Evolutionary conservation across 2,888 invertebrate species (phyloP), one percentile per base, ranked within the genome.

Genomic region (Isoperla grammatica): DNA sequence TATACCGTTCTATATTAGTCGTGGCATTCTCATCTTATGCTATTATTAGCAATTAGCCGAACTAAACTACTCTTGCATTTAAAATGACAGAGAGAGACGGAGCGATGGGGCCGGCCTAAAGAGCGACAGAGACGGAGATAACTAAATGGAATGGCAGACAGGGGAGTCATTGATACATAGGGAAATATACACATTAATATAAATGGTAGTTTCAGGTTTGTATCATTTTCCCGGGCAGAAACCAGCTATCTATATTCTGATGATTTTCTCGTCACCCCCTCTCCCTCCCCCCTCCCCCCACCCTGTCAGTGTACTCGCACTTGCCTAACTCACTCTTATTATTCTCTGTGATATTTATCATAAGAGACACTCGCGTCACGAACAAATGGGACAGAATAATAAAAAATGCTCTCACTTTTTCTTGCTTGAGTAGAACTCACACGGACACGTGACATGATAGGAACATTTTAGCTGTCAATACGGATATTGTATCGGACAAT

Each of bases 161-260:
- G 54, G 65, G 64, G 64, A 64, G 59, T 59, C 65, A 65, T 65
- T 65, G 65, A 65, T 65, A 65, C 65, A 64, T 65, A 63, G 64
- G 62, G 64, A 65, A 64, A 65, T 65, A 65, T 65, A 63, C 64
- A 64, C 65, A 65, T 65, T 65, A 65, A 65, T 65, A 65, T 65
- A 65, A 65, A 65, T 64, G 64, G 65, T 65, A 37, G 53, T 53
- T 53, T 53, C 45, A 17, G 45, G 45, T n/a, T 17, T 45, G 45
- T 45, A 45, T 17, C 45, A 45, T 45, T 29, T 29, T 29, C 29
- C 29, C 29, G 29, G 29, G 29, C 29, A 45, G 45, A 45, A 45
- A 45, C 45, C 45, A 17, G 53, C 53, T 37, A 53, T 53, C 53
- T 53, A 53, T 53, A 53, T 53, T 53, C 53, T 53, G 53, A 53